phyloP scores from a whole-genome alignment of 2,888 invertebrate genomes.

The Sminthurinus aureus region DNA sequence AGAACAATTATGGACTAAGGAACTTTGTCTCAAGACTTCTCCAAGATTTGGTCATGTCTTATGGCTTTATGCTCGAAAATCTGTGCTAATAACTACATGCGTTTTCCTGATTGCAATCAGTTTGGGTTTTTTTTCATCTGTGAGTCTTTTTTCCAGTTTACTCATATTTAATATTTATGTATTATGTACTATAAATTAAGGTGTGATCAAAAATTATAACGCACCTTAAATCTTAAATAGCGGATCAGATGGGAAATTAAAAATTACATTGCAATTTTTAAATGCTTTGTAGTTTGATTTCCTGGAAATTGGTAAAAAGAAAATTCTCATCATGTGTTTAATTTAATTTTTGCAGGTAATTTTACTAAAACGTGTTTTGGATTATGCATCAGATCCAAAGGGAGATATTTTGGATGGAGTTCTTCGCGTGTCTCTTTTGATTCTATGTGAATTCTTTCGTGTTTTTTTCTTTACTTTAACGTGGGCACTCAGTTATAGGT shows the following conservation, averaged over 20 bases:
- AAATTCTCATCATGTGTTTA: no score
- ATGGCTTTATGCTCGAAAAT: slow-evolving; percentile 66
- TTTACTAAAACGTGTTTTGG: slow-evolving; percentile 65
- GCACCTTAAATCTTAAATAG: no score
- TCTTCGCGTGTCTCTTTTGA: slow-evolving; percentile 65
- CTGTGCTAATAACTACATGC: slow-evolving; percentile 64
- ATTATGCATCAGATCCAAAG: slow-evolving; percentile 63
- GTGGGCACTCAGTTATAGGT: slow-evolving; percentile 67
- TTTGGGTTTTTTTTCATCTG: slow-evolving; percentile 67
- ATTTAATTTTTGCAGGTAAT: slow-evolving; percentile 63
- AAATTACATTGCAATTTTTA: neutral
- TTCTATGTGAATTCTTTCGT: slow-evolving; percentile 65
- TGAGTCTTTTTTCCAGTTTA: no score
- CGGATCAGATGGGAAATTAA: no score
- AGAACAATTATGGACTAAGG: slow-evolving; percentile 67
- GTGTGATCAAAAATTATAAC: no score
- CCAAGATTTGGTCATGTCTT: slow-evolving; percentile 64
- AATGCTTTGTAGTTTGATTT: slow-evolving; percentile 14
- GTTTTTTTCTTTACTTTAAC: slow-evolving; percentile 65
- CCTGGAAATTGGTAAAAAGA: no score
- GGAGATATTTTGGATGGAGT: slow-evolving; percentile 64
- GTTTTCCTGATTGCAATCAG: slow-evolving; percentile 64
- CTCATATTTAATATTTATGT: no score
- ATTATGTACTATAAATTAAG: neutral
- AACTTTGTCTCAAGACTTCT: slow-evolving; percentile 63